Conservation (phyloP, 2,888 invertebrate genomes). For the Philereme vetulata region DNA sequence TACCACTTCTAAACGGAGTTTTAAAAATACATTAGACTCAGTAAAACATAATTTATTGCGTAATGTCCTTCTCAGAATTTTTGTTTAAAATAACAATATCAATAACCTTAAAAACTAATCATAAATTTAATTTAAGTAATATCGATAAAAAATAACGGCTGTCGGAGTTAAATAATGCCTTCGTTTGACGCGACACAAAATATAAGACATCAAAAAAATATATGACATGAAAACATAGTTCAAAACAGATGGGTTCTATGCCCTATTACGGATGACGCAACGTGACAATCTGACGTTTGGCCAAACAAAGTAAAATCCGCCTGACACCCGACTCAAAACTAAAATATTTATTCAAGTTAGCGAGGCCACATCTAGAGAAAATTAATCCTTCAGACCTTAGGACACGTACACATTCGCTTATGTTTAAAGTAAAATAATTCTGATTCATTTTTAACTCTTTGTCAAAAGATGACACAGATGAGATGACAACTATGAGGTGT, state of each 20-base stretch:
- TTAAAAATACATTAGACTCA: conserved; percentile 21
- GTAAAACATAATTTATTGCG: conserved; percentile 18
- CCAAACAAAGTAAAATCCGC: conserved; percentile 62
- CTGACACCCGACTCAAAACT: conserved; percentile 53
- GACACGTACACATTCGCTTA: conserved; percentile 33
- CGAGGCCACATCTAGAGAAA: conserved; percentile 35
- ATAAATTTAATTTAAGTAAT: conserved; percentile 12
- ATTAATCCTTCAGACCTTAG: conserved; percentile 40
- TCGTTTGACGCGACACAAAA: conserved; percentile 26
- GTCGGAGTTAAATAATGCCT: conserved; percentile 26
- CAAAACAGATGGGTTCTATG: conserved; percentile 41
- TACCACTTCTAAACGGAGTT: conserved; percentile 9
- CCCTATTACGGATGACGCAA: conserved; percentile 61
- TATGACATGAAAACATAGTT: conserved; percentile 3
- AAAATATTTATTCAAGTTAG: conserved; percentile 60
- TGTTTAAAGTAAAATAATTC: not conserved
- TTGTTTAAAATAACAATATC: conserved; percentile 9
- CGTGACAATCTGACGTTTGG: conserved; percentile 36
- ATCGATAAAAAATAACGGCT: conserved; percentile 18
- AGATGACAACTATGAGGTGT: too few relatives aligned
- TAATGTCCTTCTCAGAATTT: conserved; percentile 11
- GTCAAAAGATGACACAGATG: too few relatives aligned
- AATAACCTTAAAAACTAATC: conserved; percentile 5
- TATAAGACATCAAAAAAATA: conserved; percentile 18
- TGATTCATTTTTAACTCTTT: conserved; percentile 5